phyloP scores from a whole-genome alignment of 1,140 invertebrate genomes.

The Drosophila pseudoananassae region DNA sequence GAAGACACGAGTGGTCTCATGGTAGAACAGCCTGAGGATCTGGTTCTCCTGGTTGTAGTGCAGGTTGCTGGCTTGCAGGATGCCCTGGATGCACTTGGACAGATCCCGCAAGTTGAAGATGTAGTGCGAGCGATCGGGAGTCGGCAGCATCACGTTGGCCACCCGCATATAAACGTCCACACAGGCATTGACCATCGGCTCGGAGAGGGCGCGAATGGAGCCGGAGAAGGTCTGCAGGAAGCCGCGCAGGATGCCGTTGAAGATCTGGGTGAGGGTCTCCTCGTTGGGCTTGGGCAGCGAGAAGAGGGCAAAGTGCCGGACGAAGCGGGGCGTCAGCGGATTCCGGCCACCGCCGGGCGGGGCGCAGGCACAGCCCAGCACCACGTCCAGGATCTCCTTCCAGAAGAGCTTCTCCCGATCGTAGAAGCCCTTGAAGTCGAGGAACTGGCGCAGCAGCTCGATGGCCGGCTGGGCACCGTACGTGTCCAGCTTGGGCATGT shows the following conservation, averaged over 20 bases:
- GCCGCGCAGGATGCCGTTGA: slow-evolving; percentile 86
- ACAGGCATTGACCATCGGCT: slow-evolving; percentile 90
- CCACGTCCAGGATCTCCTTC: slow-evolving; percentile 93
- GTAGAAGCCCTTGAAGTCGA: slow-evolving; percentile 93
- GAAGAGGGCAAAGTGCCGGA: slow-evolving; percentile 93
- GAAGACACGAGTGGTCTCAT: slow-evolving; percentile 95
- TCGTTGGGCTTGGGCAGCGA: slow-evolving; percentile 90
- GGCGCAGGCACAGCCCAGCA: slow-evolving; percentile 92
- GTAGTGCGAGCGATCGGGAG: slow-evolving; percentile 95
- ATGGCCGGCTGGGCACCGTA: slow-evolving; percentile 96
- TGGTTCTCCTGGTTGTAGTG: slow-evolving; percentile 79
- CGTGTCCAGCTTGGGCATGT: slow-evolving; percentile 93
- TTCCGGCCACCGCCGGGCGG: slow-evolving; percentile 95
- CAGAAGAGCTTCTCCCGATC: slow-evolving; percentile 94
- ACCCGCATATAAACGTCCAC: slow-evolving; percentile 93
- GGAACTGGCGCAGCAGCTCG: slow-evolving; percentile 92
- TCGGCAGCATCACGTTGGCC: slow-evolving; percentile 91
- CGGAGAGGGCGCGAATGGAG: slow-evolving; percentile 89
- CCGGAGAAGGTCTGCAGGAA: slow-evolving; percentile 91
- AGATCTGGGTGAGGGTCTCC: slow-evolving; percentile 91
- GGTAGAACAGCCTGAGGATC: slow-evolving; percentile 90
- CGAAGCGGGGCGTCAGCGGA: slow-evolving; percentile 91
- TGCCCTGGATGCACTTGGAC: slow-evolving; percentile 95
- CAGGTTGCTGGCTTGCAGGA: slow-evolving; percentile 89
- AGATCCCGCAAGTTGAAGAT: slow-evolving; percentile 95